A percentile compares a stretch with the other conserved stretches of the same genome.
phyloP scores from a whole-genome alignment of 2,888 invertebrate genomes.

The Sylvicola cinctus region DNA sequence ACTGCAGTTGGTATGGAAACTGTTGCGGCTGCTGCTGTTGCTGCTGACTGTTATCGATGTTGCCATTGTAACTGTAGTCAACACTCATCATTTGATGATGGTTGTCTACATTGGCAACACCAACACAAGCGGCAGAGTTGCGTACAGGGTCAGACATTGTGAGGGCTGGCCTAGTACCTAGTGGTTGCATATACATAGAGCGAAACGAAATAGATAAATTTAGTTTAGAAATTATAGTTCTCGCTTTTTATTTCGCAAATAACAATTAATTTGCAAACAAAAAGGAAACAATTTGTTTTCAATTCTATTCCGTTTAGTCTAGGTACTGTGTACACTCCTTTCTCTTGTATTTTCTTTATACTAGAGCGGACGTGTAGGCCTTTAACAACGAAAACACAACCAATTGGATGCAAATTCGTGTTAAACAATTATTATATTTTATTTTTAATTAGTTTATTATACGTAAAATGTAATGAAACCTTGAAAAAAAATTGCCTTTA shows the following conservation, averaged over 20 bases:
- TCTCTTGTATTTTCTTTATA: too few relatives aligned
- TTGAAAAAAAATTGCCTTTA: too few relatives aligned
- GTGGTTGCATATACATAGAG: too few relatives aligned
- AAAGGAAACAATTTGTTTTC: too few relatives aligned
- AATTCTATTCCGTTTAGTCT: too few relatives aligned
- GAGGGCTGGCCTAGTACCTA: conserved; percentile 30
- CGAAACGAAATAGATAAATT: too few relatives aligned
- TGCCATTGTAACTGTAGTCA: conserved; percentile 19
- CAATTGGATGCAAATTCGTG: background rate
- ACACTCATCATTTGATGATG: too few relatives aligned
- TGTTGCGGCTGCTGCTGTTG: conserved; percentile 6
- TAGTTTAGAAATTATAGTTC: too few relatives aligned
- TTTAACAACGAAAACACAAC: conserved; percentile 27
- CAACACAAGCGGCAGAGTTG: conserved; percentile 20
- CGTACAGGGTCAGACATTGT: conserved; percentile 28
- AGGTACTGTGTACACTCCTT: conserved; percentile 5
- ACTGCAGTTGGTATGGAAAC: too few relatives aligned
- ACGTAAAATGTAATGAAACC: too few relatives aligned
- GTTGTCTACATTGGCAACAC: background rate
- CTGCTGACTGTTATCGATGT: conserved; percentile 8
- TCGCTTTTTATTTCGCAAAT: too few relatives aligned
- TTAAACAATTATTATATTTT: background rate
- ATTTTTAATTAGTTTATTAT: background rate
- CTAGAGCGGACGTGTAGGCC: conserved; percentile 5
- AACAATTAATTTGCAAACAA: too few relatives aligned